Percentiles rank a stretch among this genome's conserved stretches.
Evolutionary conservation across 2,113 vertebrate genomes (phyloP).

Genomic region (Cynoglossus semilaevis): DNA sequence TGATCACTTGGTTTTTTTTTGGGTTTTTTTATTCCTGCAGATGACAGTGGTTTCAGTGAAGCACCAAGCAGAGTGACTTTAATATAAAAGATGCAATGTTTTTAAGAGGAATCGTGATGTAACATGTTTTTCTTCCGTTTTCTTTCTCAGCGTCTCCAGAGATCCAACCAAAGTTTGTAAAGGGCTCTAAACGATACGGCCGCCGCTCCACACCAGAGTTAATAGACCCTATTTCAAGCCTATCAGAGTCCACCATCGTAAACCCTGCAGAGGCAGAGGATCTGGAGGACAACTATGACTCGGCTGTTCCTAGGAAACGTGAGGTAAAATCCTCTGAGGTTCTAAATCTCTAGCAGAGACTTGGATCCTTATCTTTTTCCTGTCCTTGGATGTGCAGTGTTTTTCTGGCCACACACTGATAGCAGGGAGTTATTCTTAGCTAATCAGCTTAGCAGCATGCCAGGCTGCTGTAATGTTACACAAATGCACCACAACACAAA

Average conservation of each 20-base stretch:
- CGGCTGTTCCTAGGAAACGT: constrained; percentile 66
- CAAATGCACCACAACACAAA: constrained; percentile 5
- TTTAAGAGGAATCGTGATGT: neutral
- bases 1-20: constrained; percentile 1
- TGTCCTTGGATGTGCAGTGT: constrained; percentile 33
- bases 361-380: constrained; percentile 21
- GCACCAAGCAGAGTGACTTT: too few species aligned
- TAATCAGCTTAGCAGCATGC: constrained; percentile 68
- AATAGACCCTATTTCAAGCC: constrained; percentile 71
- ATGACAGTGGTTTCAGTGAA: too few species aligned
- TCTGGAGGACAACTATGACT: constrained; percentile 59
- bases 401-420: constrained; percentile 9
- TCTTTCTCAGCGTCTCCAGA: constrained; percentile 78
- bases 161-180: constrained; percentile 92
- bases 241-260: constrained; percentile 66
- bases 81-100: too few species aligned
- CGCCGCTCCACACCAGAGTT: constrained; percentile 88
- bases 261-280: constrained; percentile 59
- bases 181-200: constrained; percentile 90
- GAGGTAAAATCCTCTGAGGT: constrained; percentile 78
- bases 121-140: neutral
- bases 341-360: constrained; percentile 1
- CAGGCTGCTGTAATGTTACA: constrained; percentile 28
- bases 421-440: constrained; percentile 60
- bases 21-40: neutral